These are phyloP conservation scores for Drymodes brunneopygia DNA, from an alignment of 2,113 vertebrate species.

Conservation along the genomic window DNA sequence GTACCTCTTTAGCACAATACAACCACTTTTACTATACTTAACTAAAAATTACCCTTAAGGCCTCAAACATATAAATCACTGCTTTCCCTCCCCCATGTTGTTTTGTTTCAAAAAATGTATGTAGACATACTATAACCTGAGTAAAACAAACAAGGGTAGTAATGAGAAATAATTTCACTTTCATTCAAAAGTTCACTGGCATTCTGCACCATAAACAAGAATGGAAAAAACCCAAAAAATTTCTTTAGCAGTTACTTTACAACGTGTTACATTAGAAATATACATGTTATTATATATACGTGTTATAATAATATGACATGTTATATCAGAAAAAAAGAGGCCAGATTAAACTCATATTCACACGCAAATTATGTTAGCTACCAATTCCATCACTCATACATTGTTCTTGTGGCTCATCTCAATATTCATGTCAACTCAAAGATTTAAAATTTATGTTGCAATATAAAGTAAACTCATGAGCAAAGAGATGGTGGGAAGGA, in stretches of 20 bases:
- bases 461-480: background rate
- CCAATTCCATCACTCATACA: background rate
- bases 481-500: accelerated
- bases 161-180: background rate
- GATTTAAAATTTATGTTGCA: background rate
- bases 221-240: background rate
- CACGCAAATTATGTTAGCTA: background rate
- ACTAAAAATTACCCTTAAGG: background rate
- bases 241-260: background rate
- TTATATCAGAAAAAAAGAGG: background rate
- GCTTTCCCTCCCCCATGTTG: accelerated
- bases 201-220: background rate
- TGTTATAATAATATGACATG: background rate
- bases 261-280: background rate
- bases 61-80: background rate
- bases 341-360: background rate
- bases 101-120: background rate
- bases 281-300: background rate
- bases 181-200: background rate
- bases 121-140: background rate
- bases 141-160: background rate
- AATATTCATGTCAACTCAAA: accelerated
- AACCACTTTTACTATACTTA: background rate
- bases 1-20: background rate
- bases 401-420: background rate